Evolutionary conservation across 2,888 invertebrate genomes (phyloP), one percentile per base, ranked within the genome.

Genomic region (Callyntrura guangdongensis): DNA sequence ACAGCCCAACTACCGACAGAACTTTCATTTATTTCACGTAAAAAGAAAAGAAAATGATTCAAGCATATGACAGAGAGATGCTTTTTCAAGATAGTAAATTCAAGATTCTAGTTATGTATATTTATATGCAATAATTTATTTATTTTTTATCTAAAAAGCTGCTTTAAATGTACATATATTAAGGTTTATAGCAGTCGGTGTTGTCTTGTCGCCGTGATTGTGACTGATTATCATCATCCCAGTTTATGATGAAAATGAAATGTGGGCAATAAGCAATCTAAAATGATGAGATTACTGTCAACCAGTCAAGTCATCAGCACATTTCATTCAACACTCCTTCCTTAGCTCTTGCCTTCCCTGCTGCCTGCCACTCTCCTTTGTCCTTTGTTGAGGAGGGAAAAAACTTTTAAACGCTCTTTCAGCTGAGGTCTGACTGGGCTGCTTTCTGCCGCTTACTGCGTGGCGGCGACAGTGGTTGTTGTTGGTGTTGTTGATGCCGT

Each of bases 221-320:
- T 86, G 86, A 86, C 47, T 86, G 86, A 86, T 86, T 86, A 86
- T 74, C 20, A 27, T 25, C 14, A 5, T 27, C 17, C n/a, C 20
- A n/a, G 64, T 64, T 64, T 49, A 11, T 45, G n/a, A 86, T 77
- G 64, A 87, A 87, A 81, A 86, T 86, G 86, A 86, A 86, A 67
- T 77, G 64, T 77, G 74, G 86, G 77, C 64, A 83, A 83, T 83
- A 45, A 64, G 85, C 85, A 81, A 87, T 87, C 81, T 81, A 59
- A 64, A 87, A 67, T 87, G 79, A 87, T 87, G 87, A 81, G 87
- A 87, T 81, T 87, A 87, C 81, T 87, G 87, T 87, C 87, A 87
- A 9, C 36, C 81, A 79, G 85, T 85, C 83, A 64, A 27, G 69
- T 69, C 45, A 77, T 20, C 74, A 77, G 74, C 74, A 49, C 22